These are phyloP conservation scores for Rhincodon typus DNA, from an alignment of 2,797 vertebrate species.

Conservation along the genomic window DNA sequence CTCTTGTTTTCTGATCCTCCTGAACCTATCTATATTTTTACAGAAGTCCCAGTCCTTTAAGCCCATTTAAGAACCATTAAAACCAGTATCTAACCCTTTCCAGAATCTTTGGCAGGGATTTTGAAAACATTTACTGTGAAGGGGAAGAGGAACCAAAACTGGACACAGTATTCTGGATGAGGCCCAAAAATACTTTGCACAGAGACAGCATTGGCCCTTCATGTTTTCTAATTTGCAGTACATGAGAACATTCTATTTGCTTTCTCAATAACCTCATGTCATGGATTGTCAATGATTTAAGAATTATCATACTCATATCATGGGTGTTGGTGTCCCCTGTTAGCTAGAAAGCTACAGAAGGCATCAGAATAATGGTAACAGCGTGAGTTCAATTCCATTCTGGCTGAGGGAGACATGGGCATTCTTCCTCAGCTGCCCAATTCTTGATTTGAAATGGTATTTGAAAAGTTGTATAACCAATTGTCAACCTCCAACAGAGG, in stretches of 20 bases:
- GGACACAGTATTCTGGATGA: background rate
- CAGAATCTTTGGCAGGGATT: background rate
- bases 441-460: background rate
- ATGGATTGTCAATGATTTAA: background rate
- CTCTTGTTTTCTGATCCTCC: background rate
- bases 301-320: no score
- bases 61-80: background rate
- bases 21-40: background rate
- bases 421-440: background rate
- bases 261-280: background rate
- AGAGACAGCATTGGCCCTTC: background rate
- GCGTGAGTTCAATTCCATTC: background rate
- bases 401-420: background rate
- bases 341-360: no score
- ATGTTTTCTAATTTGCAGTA: background rate
- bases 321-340: no score
- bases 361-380: background rate
- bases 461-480: background rate
- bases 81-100: background rate
- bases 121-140: background rate
- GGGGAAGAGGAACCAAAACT: background rate
- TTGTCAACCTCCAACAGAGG: background rate
- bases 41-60: no score
- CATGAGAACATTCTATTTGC: background rate
- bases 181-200: background rate